Base-by-base conservation (phyloP, 2,797 vertebrate species). In the Sebastes umbrosus region DNA sequence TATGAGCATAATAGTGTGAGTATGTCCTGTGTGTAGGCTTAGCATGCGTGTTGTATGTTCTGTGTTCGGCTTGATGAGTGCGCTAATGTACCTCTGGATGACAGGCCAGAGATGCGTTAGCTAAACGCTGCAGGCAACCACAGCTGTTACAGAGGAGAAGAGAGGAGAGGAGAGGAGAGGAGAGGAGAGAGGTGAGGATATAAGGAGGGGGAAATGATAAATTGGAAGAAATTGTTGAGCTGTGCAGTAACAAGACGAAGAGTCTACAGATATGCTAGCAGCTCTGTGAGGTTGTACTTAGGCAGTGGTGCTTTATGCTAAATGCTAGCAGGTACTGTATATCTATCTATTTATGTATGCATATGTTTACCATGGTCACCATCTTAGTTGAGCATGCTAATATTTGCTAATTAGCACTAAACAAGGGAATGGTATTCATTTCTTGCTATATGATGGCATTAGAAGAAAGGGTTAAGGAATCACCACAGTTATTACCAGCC, bases 111-210 rank as follows among this genome's bases (percentile, higher is more conserved):
- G 85, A 92, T 5, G 9, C 57, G 87, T 78, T 82, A 73, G 78
- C 3, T 25, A 86, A 84, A 80, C 1, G 86, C 89, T 93, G 87
- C 92, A 91, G 93, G 87, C 78, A 83, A 92, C 88, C 91, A 87
- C 93, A 96, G 93, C 93, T 96, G 93, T 93, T 96, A 83, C 68
- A 71, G 75, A 79, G 67, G 75, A 65, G 55, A 60, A 31, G 62
- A 59, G 27, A 29, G 22, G 24, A 22, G 66, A 62, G 22, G 39
- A 27, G 46, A 46, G 29, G 29, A 29, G 25, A 25, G 25, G 25
- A 25, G 25, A 36, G 36, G 36, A 36, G 52, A 46, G 34, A 25
- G 52, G 65, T 25, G 67, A 31, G 25, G 60, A 68, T 29, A 12
- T 16, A 25, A 76, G 29, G 36, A 16, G 36, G 43, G 14, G 14